Percentiles rank a stretch among this genome's conserved stretches.
These are phyloP conservation scores for Phyllopteryx taeniolatus DNA, from an alignment of 2,113 vertebrate genomes.

Conservation along the genomic window DNA sequence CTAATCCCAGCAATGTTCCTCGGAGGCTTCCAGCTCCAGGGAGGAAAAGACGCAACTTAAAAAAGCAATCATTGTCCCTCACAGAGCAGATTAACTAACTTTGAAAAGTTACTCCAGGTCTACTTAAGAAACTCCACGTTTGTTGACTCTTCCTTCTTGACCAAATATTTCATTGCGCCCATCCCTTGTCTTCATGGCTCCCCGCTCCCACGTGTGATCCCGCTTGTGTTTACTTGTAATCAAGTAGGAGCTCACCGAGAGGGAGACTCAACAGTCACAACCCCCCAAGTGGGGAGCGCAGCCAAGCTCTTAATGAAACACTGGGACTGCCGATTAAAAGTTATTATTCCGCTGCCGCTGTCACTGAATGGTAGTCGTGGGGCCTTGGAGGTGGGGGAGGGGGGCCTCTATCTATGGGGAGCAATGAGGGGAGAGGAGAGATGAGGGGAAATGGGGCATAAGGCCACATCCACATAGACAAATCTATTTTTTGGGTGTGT, in stretches of 20 bases:
- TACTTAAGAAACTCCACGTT: constrained; percentile 8
- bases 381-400: constrained; percentile 18
- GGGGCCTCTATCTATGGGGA: not conserved
- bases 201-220: constrained; percentile 7
- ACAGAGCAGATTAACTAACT: constrained; percentile 68
- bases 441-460: constrained; percentile 23
- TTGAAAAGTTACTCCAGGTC: constrained; percentile 62
- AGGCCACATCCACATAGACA: not conserved
- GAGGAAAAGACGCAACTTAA: constrained; percentile 51
- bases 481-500: not conserved
- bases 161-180: constrained; percentile 30
- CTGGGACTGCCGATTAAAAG: constrained; percentile 52
- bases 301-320: constrained; percentile 62
- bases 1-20: constrained; percentile 63
- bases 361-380: constrained; percentile 50
- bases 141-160: constrained; percentile 19
- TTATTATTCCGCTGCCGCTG: constrained; percentile 54
- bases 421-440: constrained; percentile 19
- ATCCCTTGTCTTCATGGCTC: constrained; percentile 19
- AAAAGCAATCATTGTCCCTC: constrained; percentile 70
- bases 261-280: constrained; percentile 45
- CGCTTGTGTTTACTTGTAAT: constrained; percentile 43
- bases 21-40: constrained; percentile 53
- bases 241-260: constrained; percentile 49
- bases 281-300: constrained; percentile 4